A percentile compares a stretch with the other conserved stretches of the same genome.
Evolutionary conservation across 2,888 invertebrate species (phyloP).

Genomic region (Drosophila limbata): DNA sequence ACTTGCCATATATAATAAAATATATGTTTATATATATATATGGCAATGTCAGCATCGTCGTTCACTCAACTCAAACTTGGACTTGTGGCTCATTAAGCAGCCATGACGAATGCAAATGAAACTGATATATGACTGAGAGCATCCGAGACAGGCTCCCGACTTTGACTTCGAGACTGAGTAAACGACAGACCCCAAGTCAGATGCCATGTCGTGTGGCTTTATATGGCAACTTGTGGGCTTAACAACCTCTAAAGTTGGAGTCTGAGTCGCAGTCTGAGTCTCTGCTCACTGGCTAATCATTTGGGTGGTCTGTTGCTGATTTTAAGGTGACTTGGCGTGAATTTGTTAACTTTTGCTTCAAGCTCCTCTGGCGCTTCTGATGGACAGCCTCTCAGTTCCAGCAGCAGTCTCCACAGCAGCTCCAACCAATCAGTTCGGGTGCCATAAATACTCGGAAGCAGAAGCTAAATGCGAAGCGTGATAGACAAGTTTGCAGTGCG

Average conservation of each 20-base stretch:
- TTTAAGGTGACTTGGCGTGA: conserved; percentile 83
- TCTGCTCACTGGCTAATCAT: conserved; percentile 47
- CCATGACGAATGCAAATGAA: conserved; percentile 83
- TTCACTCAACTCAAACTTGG: conserved; percentile 69
- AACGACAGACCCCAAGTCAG: conserved; percentile 18
- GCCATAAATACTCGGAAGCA: conserved; percentile 49
- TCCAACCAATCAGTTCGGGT: conserved; percentile 53
- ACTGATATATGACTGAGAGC: conserved; percentile 74
- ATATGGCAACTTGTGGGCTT: conserved; percentile 69
- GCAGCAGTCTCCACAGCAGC: conserved; percentile 25
- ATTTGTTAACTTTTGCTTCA: conserved; percentile 84
- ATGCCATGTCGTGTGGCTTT: conserved; percentile 59
- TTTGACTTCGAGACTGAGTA: not conserved
- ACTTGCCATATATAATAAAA: conserved; percentile 36
- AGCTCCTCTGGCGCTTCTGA: conserved; percentile 62
- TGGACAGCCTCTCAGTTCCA: conserved; percentile 28
- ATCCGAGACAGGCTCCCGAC: conserved; percentile 12
- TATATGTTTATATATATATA: conserved; percentile 26
- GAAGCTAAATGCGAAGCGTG: conserved; percentile 37
- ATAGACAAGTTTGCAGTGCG: conserved; percentile 21
- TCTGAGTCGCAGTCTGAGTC: conserved; percentile 6
- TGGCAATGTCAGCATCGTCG: conserved; percentile 58
- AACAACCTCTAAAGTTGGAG: conserved; percentile 30
- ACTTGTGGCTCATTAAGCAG: conserved; percentile 82
- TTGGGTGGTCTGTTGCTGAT: conserved; percentile 83